Evolutionary conservation across 2,797 vertebrate species (phyloP), one percentile per base, ranked within the genome.

Genomic region (Emys orbicularis): DNA sequence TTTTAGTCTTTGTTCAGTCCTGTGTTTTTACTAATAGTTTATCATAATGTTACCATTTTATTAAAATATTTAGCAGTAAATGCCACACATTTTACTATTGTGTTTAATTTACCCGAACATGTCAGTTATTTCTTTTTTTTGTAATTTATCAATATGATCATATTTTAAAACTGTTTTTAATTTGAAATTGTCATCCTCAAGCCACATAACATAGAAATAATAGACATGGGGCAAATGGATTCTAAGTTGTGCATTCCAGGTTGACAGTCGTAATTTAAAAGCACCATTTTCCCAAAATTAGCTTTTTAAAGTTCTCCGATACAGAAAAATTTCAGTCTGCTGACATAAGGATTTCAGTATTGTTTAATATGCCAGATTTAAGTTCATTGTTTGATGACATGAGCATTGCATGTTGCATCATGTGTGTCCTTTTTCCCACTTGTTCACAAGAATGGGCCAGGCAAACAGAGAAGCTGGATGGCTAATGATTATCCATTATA

Each of bases 1-100:
- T 87, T 90, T 85, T 49, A 81, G 84, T 49, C 37, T 44, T 83
- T 81, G 44, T 90, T 94, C 37, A 82, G 3, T 37, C 29, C 44
- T 88, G 7, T n/a, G 18, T 2, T 61, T 94, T 83, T 84, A 49
- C 34, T 84, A 47, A 50, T 4, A 0, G 2, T 8, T 74, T 87
- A 86, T 84, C 8, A 37, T 79, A 9, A 50, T n/a, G 34, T 74
- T 89, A 47, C n/a, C 59, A 23, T 61, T 93, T 88, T 94, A 3
- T 83, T 93, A 83, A 79, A 23, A 47, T 83, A 9, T 61, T 89
- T 89, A 84, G 37, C 83, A 79, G 47, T 83, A 90, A 94, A 84
- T 4, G 2, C 44, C 4, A 47, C 8, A 12, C 1, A n/a, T 59
- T 72, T 72, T 77, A 79, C 72, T 31, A 23, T 34, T 25, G 49